These are phyloP conservation scores for Sisor rabdophorus DNA, from an alignment of 2,113 vertebrate species.

Conservation along the genomic window DNA sequence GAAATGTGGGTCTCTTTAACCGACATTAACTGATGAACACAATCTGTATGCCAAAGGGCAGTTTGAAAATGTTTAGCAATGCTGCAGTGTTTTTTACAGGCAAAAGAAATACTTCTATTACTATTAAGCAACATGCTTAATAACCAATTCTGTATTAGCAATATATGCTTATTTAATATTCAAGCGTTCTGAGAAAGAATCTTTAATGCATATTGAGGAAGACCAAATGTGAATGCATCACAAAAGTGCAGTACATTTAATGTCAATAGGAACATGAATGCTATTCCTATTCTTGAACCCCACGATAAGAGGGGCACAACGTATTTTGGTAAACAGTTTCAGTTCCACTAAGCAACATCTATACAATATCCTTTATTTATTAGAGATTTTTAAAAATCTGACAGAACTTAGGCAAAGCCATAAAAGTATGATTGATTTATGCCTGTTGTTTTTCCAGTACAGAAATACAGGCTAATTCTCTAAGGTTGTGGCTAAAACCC, in stretches of 20 bases:
- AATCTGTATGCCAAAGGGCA: background rate
- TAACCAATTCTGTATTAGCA: background rate
- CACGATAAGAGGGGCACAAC: too few species aligned
- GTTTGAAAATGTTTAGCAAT: background rate
- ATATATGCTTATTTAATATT: too few species aligned
- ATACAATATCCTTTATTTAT: background rate
- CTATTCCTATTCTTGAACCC: background rate
- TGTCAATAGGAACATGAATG: background rate
- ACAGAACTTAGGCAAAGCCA: background rate
- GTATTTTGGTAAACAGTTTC: background rate
- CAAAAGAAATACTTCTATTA: background rate
- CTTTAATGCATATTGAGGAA: background rate
- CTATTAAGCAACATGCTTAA: background rate
- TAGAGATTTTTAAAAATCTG: background rate
- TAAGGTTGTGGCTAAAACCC: conserved; percentile 55
- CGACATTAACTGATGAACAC: too few species aligned
- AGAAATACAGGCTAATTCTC: conserved; percentile 12
- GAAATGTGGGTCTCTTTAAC: too few species aligned
- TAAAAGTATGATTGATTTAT: background rate
- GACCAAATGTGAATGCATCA: background rate
- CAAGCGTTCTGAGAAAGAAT: background rate
- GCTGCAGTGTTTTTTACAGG: too few species aligned
- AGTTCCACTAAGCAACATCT: background rate
- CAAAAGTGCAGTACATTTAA: conserved; percentile 1
- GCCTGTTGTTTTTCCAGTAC: background rate